Evolutionary conservation across 2,113 vertebrate genomes (phyloP), one percentile per base, ranked within the genome.

Genomic region (Mirounga angustirostris): DNA sequence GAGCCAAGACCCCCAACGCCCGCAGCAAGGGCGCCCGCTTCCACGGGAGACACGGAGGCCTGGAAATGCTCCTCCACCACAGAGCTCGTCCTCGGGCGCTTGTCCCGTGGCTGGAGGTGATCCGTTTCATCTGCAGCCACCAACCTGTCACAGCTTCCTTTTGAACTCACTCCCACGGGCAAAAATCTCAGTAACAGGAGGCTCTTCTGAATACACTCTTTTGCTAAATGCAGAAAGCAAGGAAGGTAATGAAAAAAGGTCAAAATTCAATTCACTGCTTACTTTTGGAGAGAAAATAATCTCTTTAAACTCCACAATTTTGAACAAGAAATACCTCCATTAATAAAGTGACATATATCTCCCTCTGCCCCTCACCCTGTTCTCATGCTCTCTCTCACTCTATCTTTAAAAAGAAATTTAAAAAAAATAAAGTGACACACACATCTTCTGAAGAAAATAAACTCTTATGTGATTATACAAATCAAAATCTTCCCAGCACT

Each of bases 181-280:
- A 98, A 97, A 98, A 99, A 99, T 58, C 98, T 98, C 95, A 99
- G 98, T 79, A 99, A 96, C 52, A 99, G 97, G 74, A 99, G 99
- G 98, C 99, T 99, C 98, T 99, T 99, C 98, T 99, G 99, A 93
- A 99, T 99, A 98, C 99, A 99, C 88, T 99, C 98, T 96, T 99
- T 99, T 80, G 99, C 99, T 99, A 98, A 98, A 93, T 43, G 79
- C 18, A 93, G 98, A 96, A 87, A 9, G 21, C 58, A 90, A 96
- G 36, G 79, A 74, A 59, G 36, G 78, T 28, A 91, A 92, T 36
- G 50, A 24, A 26, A 26, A 84, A 90, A 92, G 67, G 5, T 71
- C 22, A 71, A 95, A 98, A 89, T 95, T 80, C 88, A 89, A 95
- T 12, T 28, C 74, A 87, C 6, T 74, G 21, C 26, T 71, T 92